Percentiles rank a stretch among this genome's conserved stretches.
Evolutionary conservation across 2,888 invertebrate genomes (phyloP).

Genomic region (Ferdinandea cuprea): DNA sequence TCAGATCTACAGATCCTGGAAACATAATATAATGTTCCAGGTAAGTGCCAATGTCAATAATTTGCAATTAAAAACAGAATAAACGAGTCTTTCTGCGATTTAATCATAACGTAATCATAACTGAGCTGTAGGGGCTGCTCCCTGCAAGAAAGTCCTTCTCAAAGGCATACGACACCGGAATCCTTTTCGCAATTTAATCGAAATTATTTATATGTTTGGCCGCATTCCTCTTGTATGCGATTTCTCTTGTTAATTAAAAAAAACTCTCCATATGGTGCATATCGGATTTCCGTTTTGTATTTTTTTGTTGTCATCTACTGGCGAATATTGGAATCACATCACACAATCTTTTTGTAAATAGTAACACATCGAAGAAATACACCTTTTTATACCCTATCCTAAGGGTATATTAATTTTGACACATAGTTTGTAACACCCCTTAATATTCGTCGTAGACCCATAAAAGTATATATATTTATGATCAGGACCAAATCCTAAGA

Average conservation of each 20-base stretch:
- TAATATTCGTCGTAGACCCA: no score
- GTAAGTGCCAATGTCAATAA: conserved; percentile 21
- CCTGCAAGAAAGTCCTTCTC: conserved; percentile 8
- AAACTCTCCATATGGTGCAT: conserved; percentile 10
- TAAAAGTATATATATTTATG: no score
- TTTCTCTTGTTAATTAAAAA: conserved; percentile 28
- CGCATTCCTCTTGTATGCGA: neutral
- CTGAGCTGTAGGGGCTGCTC: conserved; percentile 5
- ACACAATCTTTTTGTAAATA: no score
- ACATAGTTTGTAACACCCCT: no score
- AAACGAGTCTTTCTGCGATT: conserved; percentile 27
- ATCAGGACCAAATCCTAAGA: no score
- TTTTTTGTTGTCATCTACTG: no score
- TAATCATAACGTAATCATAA: conserved; percentile 46
- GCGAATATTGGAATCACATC: no score
- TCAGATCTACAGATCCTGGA: neutral
- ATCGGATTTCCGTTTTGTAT: neutral
- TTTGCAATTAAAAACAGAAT: conserved; percentile 49
- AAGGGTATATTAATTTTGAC: no score
- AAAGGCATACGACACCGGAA: neutral
- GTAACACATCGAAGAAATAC: no score
- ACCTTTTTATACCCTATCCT: no score
- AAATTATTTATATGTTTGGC: conserved; percentile 21
- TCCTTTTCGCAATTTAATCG: conserved; percentile 25
- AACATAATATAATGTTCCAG: neutral